Base-by-base conservation (phyloP, 2,888 invertebrate species). In the Bhutanitis thaidina region DNA sequence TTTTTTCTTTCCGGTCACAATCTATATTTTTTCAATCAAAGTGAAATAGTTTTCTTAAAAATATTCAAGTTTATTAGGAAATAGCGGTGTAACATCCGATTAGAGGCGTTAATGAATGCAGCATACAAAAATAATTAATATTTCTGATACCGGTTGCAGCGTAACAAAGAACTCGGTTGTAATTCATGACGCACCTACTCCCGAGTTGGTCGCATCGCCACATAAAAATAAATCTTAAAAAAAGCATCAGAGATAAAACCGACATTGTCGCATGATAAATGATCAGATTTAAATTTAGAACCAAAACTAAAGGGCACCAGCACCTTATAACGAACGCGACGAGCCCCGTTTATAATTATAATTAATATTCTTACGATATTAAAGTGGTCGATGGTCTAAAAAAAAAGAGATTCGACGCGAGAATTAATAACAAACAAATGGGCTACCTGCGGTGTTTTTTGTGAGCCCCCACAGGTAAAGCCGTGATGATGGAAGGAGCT, bases 371-470 rank as follows among this genome's bases (percentile, higher is more conserved):
- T 84, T 82, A 85, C 84, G 81, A 85, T 82, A 87, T 87, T 83
- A 88, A 84, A 83, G 77, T 81, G 84, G 85, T 76, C 78, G 85
- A 77, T 70, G 72, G 34, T 44, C 69, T 52, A 65, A 77, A 82
- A 85, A 80, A 86, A 80, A 81, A 71, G 71, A 78, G 78, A 80
- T 81, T 80, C 85, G 84, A 85, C 77, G 84, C 87, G 85, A 86
- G 89, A 88, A 87, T 89, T 89, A 88, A 89, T 89, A 89, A 89
- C 87, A 89, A 89, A 89, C 89, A 89, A 89, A 89, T 89, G 88
- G 81, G 88, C 89, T 89, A 89, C 89, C 89, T 89, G 89, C 79
- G 74, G 80, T 69, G 83, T 86, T 89, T 89, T 89, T 89, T 89
- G 86, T 88, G 75, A 65, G 73, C 77, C 76, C 78, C 77, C 78